Evolutionary conservation across 2,888 invertebrate species (phyloP).

Genomic region (Conistra vaccinii): DNA sequence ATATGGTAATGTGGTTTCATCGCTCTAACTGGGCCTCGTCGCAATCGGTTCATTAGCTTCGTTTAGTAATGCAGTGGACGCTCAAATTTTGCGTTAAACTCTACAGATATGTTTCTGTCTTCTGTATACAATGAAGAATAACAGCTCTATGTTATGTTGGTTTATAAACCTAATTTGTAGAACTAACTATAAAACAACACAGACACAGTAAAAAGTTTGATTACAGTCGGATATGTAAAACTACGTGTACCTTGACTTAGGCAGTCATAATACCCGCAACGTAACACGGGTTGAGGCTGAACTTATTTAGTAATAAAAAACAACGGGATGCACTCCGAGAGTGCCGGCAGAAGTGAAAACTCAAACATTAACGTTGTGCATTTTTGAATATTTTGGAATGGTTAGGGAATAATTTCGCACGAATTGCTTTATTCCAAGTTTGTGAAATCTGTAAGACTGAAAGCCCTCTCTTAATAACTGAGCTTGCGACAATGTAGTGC

Average conservation of each 20-base stretch:
- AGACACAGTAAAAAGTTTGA: neutral
- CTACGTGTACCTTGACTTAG: neutral
- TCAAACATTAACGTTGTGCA: too few species aligned
- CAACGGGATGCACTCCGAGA: too few species aligned
- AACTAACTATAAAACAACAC: slow-evolving; percentile 6
- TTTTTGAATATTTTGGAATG: too few species aligned
- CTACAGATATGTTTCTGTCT: neutral
- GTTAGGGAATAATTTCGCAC: too few species aligned
- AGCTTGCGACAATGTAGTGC: neutral
- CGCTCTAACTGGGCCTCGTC: slow-evolving; percentile 16
- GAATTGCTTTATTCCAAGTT: too few species aligned
- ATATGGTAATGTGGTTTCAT: slow-evolving; percentile 52
- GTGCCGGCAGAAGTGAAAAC: too few species aligned
- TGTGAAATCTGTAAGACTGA: neutral
- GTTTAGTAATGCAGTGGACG: slow-evolving; percentile 10
- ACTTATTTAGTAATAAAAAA: neutral
- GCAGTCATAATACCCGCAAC: neutral
- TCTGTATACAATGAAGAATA: neutral
- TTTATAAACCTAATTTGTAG: neutral
- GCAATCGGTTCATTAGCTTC: slow-evolving; percentile 38
- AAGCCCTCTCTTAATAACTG: neutral
- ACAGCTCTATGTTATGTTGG: neutral
- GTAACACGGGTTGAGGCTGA: neutral
- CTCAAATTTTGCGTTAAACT: slow-evolving; percentile 5
- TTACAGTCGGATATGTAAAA: neutral